These are phyloP conservation scores for Coregonus clupeaformis DNA, from an alignment of 2,113 vertebrate genomes.

Conservation along the genomic window DNA sequence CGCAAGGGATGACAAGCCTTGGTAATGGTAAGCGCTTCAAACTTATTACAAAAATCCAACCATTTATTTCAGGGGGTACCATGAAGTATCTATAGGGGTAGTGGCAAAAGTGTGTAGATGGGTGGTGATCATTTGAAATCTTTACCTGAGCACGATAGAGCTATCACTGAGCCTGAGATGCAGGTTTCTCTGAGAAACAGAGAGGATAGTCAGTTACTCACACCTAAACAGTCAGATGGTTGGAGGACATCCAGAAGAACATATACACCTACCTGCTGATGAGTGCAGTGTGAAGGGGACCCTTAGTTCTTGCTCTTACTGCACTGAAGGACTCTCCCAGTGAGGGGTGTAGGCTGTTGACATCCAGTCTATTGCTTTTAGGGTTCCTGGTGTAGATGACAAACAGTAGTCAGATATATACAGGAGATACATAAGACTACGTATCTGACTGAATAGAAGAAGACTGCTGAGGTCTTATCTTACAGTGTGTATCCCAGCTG, in stretches of 20 bases:
- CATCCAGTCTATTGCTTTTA: constrained; percentile 15
- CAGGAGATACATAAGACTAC: too few species aligned
- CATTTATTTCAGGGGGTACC: neutral
- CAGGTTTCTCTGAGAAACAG: constrained; percentile 28
- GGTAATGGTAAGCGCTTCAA: too few species aligned
- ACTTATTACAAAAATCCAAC: constrained; percentile 1
- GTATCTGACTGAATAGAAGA: too few species aligned
- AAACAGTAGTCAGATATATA: too few species aligned
- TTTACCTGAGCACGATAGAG: constrained; percentile 49
- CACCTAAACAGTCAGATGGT: neutral
- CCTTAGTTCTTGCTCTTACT: neutral
- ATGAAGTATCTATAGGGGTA: neutral
- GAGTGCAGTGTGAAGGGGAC: constrained; percentile 16
- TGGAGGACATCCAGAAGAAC: too few species aligned
- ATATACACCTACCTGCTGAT: constrained; percentile 14
- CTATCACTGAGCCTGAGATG: constrained; percentile 23
- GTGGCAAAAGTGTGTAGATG: too few species aligned
- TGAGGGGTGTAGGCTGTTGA: constrained; percentile 16
- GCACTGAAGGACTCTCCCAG: constrained; percentile 17
- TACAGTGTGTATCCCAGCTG: constrained; percentile 79
- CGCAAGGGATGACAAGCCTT: too few species aligned
- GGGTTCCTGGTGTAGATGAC: constrained; percentile 32
- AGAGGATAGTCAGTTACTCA: neutral
- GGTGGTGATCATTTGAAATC: neutral
- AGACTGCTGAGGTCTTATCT: neutral